Base-by-base conservation (phyloP, 2,888 invertebrate genomes). In the Poecilus cupreus region DNA sequence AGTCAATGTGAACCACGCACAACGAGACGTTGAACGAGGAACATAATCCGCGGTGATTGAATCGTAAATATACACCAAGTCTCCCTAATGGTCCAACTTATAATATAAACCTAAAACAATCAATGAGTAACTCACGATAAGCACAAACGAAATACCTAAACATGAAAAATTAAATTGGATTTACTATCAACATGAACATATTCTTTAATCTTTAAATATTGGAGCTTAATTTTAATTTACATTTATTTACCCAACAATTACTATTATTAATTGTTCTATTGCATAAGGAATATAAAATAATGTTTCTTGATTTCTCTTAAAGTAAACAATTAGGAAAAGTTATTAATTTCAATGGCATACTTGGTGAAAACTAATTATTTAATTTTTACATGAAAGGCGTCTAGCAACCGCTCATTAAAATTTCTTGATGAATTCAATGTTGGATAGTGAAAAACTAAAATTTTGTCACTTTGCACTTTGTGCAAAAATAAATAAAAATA, bases 21-120 rank as follows among this genome's bases (percentile, higher is more conserved):
- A 75, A 18, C 18, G 75, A 11, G 75, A 75, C 16, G 64, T 78
- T 4, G 78, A 78, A 78, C n/a, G 64, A 11, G 78, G 78, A 26
- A 18, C 75, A 37, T 75, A 54, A 75, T 16, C 16, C 8, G 8
- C 4, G 32, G 1, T 6, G 6, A 32, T 32, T 8, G 2, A 32
- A 16, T 10, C 22, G 22, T 10, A 20, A 54, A 54, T 20, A 18
- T 54, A 54, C 54, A 3, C 18, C 49, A 39, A 54, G 4, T 32
- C 24, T 22, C 16, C 26, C 26, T 24, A 18, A 60, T 26, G 60
- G 60, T 60, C 60, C 60, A 60, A 74, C 46, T 46, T 22, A 26
- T 32, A 13, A 39, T 51, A 20, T 74, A 74, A 74, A 49, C 11
- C 8, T n/a, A 51, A 51, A 51, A 74, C 51, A 74, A 51, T 51